Base-by-base conservation (phyloP, 1,140 invertebrate genomes). In the Drosophila ironensis region DNA sequence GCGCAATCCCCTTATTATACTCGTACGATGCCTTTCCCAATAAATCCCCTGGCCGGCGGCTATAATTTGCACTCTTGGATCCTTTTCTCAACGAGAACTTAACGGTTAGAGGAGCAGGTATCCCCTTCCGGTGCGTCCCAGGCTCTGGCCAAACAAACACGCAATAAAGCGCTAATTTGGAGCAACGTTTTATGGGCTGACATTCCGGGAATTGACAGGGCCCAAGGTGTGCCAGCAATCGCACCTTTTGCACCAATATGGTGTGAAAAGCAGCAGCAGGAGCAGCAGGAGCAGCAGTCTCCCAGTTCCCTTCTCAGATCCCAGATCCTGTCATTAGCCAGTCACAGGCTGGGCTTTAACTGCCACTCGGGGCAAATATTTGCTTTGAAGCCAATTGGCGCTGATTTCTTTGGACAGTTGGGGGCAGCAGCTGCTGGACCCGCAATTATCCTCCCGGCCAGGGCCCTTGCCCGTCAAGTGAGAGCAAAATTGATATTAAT, bases 371-470 rank as follows among this genome's bases (percentile, higher is more conserved):
- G 80, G 80, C 81, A 86, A 86, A 86, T 86, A 86, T 86, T 86
- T 86, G 80, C 77, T 86, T 86, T 86, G 81, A 86, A 57, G 81
- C 66, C 80, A 86, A 86, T 86, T 86, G 72, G 56, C 75, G 81
- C 61, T 86, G 80, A 86, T 86, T 86, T 80, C 71, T 86, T 80
- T 52, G 46, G 80, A 84, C 78, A 84, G 69, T 60, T 59, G 66
- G 47, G 37, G 25, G 27, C 50, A 70, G 51, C 80, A 67, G 66
- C 80, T 74, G 81, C 73, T 67, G 59, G 59, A 56, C 67, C 69
- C 30, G 27, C 59, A 84, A 84, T 84, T 84, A 84, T 84, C 38
- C 51, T 25, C 4, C 20, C 19, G 12, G n/a, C 27, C 8, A 28
- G n/a, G 14, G 30, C 30, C 45, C 44, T 22, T 19, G 27, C 22